Evolutionary conservation across 2,888 invertebrate genomes (phyloP).

Genomic region (Nephrotoma guestfalica): DNA sequence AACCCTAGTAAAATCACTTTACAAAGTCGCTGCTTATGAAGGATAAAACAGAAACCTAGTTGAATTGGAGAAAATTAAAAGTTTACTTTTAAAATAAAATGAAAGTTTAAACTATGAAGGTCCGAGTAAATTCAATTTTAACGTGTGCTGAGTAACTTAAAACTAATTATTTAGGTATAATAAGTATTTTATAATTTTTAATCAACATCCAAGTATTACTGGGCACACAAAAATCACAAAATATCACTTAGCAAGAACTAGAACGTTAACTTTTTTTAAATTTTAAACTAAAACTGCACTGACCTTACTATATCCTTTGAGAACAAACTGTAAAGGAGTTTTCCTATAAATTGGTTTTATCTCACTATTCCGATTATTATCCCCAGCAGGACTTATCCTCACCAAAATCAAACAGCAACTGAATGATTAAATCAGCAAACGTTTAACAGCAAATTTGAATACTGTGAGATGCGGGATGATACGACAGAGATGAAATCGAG

Average conservation of each 20-base stretch:
- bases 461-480: background rate
- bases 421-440: background rate
- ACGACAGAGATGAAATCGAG: background rate
- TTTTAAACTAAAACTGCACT: background rate
- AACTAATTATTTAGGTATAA: too few relatives aligned
- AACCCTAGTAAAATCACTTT: too few relatives aligned
- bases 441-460: background rate
- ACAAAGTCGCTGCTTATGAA: too few relatives aligned
- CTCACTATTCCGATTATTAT: background rate
- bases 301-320: background rate
- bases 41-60: too few relatives aligned
- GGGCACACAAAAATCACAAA: background rate
- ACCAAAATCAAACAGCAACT: background rate
- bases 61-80: too few relatives aligned
- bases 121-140: too few relatives aligned
- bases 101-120: too few relatives aligned
- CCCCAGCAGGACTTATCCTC: background rate
- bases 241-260: background rate
- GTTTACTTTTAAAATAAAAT: too few relatives aligned
- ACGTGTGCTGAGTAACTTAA: too few relatives aligned
- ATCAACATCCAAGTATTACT: too few relatives aligned
- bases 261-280: background rate
- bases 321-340: background rate
- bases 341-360: background rate
- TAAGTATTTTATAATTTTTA: too few relatives aligned